These are phyloP conservation scores for Botrylloides violaceus DNA, from an alignment of 23 tunicate species.

Conservation along the genomic window DNA sequence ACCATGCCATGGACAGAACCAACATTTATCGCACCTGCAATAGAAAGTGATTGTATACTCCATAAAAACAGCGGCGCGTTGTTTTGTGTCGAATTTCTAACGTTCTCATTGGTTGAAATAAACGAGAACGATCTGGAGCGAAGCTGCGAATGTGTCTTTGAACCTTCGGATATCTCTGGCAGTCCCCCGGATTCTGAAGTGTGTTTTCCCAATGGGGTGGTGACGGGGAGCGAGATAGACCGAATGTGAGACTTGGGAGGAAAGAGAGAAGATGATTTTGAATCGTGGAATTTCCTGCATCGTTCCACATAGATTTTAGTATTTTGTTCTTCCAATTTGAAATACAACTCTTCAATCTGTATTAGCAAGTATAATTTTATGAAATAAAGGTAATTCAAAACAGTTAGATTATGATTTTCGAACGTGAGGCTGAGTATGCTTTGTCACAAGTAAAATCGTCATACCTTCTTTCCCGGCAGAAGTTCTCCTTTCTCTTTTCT, in stretches of 20 bases:
- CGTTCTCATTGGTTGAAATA: not conserved
- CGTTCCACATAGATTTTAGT: constrained; percentile 64
- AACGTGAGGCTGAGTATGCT: no score
- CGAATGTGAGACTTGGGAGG: constrained; percentile 3
- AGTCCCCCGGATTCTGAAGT: not conserved
- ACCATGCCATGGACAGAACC: no score
- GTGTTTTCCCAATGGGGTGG: not conserved
- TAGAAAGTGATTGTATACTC: not conserved
- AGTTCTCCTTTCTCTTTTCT: constrained; percentile 77
- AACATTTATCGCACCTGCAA: constrained; percentile 1
- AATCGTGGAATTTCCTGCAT: constrained; percentile 41
- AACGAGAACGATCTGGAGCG: constrained; percentile 10
- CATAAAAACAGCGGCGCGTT: constrained; percentile 3
- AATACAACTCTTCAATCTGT: constrained; percentile 81
- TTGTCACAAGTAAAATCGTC: no score
- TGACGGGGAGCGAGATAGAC: constrained; percentile 5
- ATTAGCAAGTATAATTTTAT: no score
- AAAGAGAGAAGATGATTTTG: not conserved
- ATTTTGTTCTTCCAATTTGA: constrained; percentile 66
- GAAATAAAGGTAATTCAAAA: no score
- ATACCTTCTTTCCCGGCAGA: constrained; percentile 77
- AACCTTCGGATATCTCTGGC: not conserved
- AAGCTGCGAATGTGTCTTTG: not conserved
- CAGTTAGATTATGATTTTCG: no score
- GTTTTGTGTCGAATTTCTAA: not conserved